phyloP scores from a whole-genome alignment of 1,140 invertebrate genomes.

The Cotesia glomerata region DNA sequence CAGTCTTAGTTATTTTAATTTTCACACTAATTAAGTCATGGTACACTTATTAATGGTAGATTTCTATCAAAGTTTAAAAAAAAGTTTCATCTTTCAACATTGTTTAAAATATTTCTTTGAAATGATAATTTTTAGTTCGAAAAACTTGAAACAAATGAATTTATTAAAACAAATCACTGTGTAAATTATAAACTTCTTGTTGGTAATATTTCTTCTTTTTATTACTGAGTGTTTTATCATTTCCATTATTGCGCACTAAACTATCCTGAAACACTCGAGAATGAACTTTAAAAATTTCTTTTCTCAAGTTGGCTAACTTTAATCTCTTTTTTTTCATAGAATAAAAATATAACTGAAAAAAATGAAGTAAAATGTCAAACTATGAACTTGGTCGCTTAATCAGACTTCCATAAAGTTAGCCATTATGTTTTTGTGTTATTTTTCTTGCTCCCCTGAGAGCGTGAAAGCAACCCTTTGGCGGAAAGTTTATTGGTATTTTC shows the following conservation, averaged over 20 bases:
- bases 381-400: slow-evolving; percentile 20
- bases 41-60: background rate
- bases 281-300: slow-evolving; percentile 1
- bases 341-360: background rate
- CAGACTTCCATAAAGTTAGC: background rate
- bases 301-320: background rate
- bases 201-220: background rate
- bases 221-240: background rate
- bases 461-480: slow-evolving; percentile 16
- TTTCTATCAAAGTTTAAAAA: background rate
- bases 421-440: slow-evolving; percentile 4
- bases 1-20: background rate
- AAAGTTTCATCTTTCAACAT: too few relatives aligned
- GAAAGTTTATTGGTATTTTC: slow-evolving; percentile 12
- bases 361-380: background rate
- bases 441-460: background rate
- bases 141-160: too few relatives aligned
- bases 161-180: too few relatives aligned
- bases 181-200: too few relatives aligned
- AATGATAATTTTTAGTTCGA: too few relatives aligned
- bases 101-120: too few relatives aligned
- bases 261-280: background rate
- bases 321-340: background rate
- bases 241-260: slow-evolving; percentile 10
- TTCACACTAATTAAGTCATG: background rate